These are phyloP conservation scores for Drosophila kokeensis DNA, from an alignment of 2,888 invertebrate genomes.

Conservation along the genomic window DNA sequence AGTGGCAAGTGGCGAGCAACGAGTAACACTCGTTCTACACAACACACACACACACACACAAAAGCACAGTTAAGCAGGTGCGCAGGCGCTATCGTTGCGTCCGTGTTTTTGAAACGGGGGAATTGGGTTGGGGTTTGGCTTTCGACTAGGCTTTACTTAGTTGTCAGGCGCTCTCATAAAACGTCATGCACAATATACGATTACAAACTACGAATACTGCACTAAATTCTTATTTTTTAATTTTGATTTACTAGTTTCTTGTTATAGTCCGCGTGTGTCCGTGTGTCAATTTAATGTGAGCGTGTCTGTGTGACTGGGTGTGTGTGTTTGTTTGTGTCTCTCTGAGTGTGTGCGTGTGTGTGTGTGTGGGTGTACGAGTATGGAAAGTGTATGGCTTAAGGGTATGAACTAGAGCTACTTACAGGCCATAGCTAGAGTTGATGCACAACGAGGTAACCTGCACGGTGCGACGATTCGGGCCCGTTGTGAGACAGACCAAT, in stretches of 20 bases:
- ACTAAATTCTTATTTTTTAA: constrained; percentile 21
- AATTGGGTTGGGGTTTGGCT: constrained; percentile 2
- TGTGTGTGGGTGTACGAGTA: constrained; percentile 9
- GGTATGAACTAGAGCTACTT: constrained; percentile 85
- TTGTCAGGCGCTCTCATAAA: constrained; percentile 52
- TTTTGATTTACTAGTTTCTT: constrained; percentile 11
- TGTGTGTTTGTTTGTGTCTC: constrained; percentile 8
- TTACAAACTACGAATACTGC: constrained; percentile 61
- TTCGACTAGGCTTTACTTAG: constrained; percentile 44
- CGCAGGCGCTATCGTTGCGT: constrained; percentile 34
- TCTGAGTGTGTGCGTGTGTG: constrained; percentile 34
- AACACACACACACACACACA: background rate
- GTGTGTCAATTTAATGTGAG: constrained; percentile 12
- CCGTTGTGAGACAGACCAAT: constrained; percentile 95
- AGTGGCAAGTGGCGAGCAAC: constrained; percentile 3
- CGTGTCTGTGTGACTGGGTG: constrained; percentile 10
- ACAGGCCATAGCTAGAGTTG: constrained; percentile 99
- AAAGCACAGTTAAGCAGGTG: constrained; percentile 49
- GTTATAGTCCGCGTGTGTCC: constrained; percentile 30
- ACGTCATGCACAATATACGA: constrained; percentile 62
- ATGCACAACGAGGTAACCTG: constrained; percentile 95
- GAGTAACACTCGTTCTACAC: constrained; percentile 37
- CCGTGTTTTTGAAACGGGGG: constrained; percentile 11
- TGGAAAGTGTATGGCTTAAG: constrained; percentile 1
- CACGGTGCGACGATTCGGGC: constrained; percentile 87